Evolutionary conservation across 2,888 invertebrate species (phyloP), one percentile per base, ranked within the genome.

Genomic region (Apodemia mormo): DNA sequence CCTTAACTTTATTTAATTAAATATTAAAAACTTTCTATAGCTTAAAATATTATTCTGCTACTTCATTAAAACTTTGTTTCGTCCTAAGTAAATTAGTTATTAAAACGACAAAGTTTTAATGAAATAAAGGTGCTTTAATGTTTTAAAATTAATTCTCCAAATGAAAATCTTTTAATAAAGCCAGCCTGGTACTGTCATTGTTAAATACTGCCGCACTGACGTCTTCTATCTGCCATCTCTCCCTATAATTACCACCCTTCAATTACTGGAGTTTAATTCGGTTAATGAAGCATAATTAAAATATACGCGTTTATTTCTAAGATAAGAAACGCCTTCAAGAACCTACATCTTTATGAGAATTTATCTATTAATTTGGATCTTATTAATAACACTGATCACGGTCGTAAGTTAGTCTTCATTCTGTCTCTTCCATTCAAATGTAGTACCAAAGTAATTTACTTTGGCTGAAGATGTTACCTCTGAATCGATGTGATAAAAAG

Each of bases 211-310:
- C 82, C 80, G 81, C 81, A 81, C 79, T 80, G 80, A 83, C 82
- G 82, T 82, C 77, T 49, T 14, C 49, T 78, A 74, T 80, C 78
- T 79, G 72, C 76, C 81, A 83, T 83, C 82, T 78, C 76, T 75
- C 49, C 86, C 84, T 83, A 82, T 87, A 88, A 92, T 92, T 87
- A 88, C 85, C 81, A 80, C 82, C 85, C 88, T 89, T 90, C 91
- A 89, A 90, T 91, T 92, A 90, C 90, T 89, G 84, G 87, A 92
- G 91, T 93, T 92, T 92, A 92, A 93, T 92, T 92, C 88, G 89
- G 86, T 86, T 92, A 92, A 93, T 93, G 93, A 93, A 92, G 90
- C 86, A 83, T 92, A 90, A 93, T 93, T 93, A 93, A 92, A 92
- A 92, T 90, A 90, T 91, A 87, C 87, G 86, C 89, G 86, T 87